These are phyloP conservation scores for Diloba caeruleocephala DNA, from an alignment of 2,888 invertebrate species.

Conservation along the genomic window DNA sequence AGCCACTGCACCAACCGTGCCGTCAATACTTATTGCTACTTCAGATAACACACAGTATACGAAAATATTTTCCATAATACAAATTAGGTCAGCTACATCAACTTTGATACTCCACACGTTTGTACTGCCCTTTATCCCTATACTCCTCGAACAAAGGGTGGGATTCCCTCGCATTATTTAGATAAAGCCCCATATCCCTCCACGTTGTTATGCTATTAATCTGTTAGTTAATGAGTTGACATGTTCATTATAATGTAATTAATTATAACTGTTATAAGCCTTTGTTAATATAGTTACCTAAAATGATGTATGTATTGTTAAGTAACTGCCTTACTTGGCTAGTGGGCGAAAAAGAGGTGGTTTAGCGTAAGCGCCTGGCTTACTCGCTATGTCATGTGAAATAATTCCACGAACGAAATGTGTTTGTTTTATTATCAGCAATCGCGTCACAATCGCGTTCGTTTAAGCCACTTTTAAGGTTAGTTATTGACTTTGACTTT, in stretches of 20 bases:
- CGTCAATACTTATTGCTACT: too few species aligned
- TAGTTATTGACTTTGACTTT: too few species aligned
- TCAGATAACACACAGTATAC: background rate
- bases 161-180: slow-evolving; percentile 44
- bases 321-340: background rate
- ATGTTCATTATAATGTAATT: slow-evolving; percentile 51
- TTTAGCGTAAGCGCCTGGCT: background rate
- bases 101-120: slow-evolving; percentile 10
- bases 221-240: slow-evolving; percentile 44
- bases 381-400: too few species aligned
- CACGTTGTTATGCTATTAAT: slow-evolving; percentile 39
- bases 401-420: too few species aligned
- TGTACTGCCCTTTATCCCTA: slow-evolving; percentile 28
- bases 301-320: slow-evolving; percentile 24
- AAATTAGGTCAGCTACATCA: slow-evolving; percentile 34
- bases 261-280: slow-evolving; percentile 42
- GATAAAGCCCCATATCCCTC: slow-evolving; percentile 37
- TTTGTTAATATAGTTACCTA: slow-evolving; percentile 31
- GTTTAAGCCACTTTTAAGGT: too few species aligned
- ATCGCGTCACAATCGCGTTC: too few species aligned
- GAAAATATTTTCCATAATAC: background rate
- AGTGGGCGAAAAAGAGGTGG: background rate
- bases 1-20: too few species aligned
- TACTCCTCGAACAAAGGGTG: slow-evolving; percentile 38
- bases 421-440: too few species aligned